Evolutionary conservation across 37 sponge, comb jelly and placozoan genomes (phyloP).

Genomic region (Halisarca cf. caerulea): DNA sequence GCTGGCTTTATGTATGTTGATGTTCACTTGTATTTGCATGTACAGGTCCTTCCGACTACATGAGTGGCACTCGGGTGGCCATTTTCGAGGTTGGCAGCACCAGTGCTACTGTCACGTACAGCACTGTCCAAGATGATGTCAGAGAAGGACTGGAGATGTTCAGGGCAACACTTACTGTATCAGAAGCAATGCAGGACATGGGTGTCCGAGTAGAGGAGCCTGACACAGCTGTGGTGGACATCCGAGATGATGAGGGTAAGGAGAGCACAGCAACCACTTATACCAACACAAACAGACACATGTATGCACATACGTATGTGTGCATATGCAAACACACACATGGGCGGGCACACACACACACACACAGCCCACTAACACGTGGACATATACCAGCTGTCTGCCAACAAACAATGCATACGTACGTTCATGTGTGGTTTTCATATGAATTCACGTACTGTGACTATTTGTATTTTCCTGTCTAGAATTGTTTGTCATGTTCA

Average conservation of each 20-base stretch:
- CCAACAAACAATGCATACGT: too few species aligned
- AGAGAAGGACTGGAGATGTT: slow-evolving; percentile 2
- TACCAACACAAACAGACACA: too few species aligned
- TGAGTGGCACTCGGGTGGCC: not conserved
- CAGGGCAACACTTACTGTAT: not conserved
- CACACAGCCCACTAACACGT: too few species aligned
- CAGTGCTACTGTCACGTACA: not conserved
- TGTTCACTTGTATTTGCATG: too few species aligned
- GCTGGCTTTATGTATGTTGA: too few species aligned
- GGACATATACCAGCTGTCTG: too few species aligned
- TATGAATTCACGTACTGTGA: too few species aligned
- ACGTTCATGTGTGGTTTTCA: too few species aligned
- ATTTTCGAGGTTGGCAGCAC: slow-evolving; percentile 19
- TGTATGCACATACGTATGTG: too few species aligned
- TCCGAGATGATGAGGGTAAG: not conserved
- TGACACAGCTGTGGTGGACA: slow-evolving; percentile 13
- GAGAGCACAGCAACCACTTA: too few species aligned
- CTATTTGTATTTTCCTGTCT: not conserved
- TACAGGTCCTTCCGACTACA: slow-evolving; percentile 8
- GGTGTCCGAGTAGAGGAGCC: not conserved
- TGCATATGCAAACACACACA: too few species aligned
- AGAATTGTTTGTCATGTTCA: not conserved
- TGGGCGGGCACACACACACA: too few species aligned
- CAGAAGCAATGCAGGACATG: not conserved
- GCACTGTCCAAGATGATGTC: not conserved